A percentile compares a stretch with the other conserved stretches of the same genome.
Conservation (phyloP, 1,140 invertebrate genomes). For the Eueides isabella region DNA sequence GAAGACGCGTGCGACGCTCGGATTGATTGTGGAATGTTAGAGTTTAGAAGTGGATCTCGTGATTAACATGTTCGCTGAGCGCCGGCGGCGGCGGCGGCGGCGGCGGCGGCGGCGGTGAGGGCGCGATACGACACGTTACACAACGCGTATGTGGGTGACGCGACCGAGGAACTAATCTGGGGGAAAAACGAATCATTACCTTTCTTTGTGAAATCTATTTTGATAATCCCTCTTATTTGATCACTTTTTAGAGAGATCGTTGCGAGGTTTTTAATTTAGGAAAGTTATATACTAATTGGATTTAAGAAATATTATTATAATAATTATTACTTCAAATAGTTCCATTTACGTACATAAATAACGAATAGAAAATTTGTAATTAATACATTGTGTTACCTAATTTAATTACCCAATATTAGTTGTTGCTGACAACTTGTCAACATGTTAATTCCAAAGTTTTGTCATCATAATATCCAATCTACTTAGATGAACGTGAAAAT, state of each 20-base stretch:
- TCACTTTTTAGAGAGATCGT: neutral
- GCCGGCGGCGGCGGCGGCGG: neutral
- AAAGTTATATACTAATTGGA: too few species aligned
- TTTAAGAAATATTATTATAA: too few species aligned
- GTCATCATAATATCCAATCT: neutral
- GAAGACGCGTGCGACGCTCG: constrained; percentile 1
- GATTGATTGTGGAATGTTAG: constrained; percentile 26
- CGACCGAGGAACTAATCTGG: neutral
- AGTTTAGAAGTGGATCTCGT: constrained; percentile 20
- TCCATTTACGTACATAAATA: too few species aligned
- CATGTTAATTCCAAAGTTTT: neutral
- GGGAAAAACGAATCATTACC: neutral
- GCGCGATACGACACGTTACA: neutral
- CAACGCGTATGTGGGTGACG: neutral
- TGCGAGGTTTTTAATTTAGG: neutral
- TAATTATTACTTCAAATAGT: too few species aligned
- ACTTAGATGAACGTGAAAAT: constrained; percentile 4
- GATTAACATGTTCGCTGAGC: constrained; percentile 22
- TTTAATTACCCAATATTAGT: too few species aligned
- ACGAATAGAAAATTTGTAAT: too few species aligned
- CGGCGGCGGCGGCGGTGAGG: neutral
- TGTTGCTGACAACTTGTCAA: neutral
- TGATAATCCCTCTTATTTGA: neutral
- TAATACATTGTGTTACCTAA: too few species aligned
- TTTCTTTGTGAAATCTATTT: neutral